Conservation (phyloP, 2,113 vertebrate genomes). For the Gavialis gangeticus region DNA sequence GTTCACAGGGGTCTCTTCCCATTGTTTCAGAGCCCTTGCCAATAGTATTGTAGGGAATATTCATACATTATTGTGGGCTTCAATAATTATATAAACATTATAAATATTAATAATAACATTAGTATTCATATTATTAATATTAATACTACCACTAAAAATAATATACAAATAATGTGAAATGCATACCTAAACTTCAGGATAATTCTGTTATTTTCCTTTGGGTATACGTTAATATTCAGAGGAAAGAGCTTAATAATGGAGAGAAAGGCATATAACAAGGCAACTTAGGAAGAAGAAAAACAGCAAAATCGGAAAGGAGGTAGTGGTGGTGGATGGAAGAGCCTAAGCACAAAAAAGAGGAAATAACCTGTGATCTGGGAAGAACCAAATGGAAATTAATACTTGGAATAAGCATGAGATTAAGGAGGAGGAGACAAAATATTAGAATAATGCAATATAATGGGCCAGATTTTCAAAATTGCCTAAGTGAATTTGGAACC, state of each 20-base stretch:
- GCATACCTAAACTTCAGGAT: not conserved
- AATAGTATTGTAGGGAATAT: not conserved
- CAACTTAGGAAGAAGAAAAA: not conserved
- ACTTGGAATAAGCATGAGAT: not conserved
- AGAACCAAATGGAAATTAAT: not conserved
- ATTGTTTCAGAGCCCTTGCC: not conserved
- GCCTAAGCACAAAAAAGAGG: not conserved
- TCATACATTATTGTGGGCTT: not conserved
- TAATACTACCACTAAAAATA: too few relatives aligned
- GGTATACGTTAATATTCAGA: not conserved
- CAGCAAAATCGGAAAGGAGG: not conserved
- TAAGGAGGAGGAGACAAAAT: not conserved
- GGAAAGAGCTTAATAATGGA: not conserved
- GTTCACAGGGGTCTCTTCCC: fast-evolving
- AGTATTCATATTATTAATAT: too few relatives aligned
- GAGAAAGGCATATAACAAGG: not conserved
- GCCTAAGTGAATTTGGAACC: not conserved
- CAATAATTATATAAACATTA: too few relatives aligned
- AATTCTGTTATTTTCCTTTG: not conserved
- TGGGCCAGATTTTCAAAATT: not conserved
- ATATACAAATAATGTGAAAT: too few relatives aligned
- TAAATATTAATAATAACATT: too few relatives aligned
- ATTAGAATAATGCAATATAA: not conserved
- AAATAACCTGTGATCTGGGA: not conserved
- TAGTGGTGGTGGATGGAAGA: not conserved